phyloP scores from a whole-genome alignment of 2,888 invertebrate species.

The Selenia dentaria region DNA sequence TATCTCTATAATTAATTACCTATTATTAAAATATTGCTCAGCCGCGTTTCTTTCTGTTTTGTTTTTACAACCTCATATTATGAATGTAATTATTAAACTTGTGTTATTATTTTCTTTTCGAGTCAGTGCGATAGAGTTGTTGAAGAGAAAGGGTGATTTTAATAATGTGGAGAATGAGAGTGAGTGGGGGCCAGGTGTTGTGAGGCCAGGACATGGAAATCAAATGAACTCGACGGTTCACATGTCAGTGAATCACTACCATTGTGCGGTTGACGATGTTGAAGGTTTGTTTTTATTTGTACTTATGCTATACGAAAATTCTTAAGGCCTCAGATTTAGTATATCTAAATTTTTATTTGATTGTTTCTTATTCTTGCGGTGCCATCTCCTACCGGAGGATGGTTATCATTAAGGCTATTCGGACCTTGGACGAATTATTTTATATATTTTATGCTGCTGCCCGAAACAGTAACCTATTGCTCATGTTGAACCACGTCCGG shows the following conservation, averaged over 20 bases:
- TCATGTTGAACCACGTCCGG: too few species aligned
- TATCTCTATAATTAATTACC: slow-evolving; percentile 21
- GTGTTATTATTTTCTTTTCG: slow-evolving; percentile 3
- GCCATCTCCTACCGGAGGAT: too few species aligned
- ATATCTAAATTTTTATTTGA: too few species aligned
- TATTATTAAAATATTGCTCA: slow-evolving; percentile 10
- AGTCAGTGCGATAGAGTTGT: slow-evolving; percentile 3
- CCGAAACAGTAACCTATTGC: too few species aligned
- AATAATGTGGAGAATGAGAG: not conserved
- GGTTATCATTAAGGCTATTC: too few species aligned
- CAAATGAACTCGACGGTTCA: slow-evolving; percentile 40
- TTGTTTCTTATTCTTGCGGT: too few species aligned
- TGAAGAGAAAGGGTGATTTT: slow-evolving; percentile 5
- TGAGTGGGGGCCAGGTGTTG: not conserved
- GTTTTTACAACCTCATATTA: slow-evolving; percentile 7
- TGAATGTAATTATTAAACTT: slow-evolving; percentile 5
- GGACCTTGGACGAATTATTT: too few species aligned
- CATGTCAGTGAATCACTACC: slow-evolving; percentile 49
- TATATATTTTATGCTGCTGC: too few species aligned
- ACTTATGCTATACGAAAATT: too few species aligned
- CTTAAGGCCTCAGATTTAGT: too few species aligned
- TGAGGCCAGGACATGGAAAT: not conserved
- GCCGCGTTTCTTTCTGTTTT: slow-evolving; percentile 1
- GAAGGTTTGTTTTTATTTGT: slow-evolving; percentile 37
- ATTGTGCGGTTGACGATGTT: slow-evolving; percentile 36